Evolutionary conservation across 2,797 vertebrate genomes (phyloP).

Genomic region (Percopsis omiscomaycus): DNA sequence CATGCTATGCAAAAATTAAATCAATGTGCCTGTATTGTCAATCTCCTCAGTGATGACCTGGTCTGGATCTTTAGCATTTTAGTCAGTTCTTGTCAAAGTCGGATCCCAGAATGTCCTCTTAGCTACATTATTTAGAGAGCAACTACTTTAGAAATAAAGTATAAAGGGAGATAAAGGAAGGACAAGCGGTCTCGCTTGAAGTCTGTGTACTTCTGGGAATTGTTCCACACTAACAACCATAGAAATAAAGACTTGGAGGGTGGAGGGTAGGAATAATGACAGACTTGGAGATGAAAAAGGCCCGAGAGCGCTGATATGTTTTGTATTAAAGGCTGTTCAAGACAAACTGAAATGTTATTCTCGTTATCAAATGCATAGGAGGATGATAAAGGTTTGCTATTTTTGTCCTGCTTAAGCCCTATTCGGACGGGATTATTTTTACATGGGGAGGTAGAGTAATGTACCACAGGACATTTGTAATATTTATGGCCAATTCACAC

Average conservation of each 20-base stretch:
- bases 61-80: conserved; percentile 27
- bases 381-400: too few species aligned
- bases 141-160: conserved; percentile 28
- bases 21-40: too few species aligned
- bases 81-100: conserved; percentile 38
- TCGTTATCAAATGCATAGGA: neutral
- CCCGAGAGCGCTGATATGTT: neutral
- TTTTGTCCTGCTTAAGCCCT: too few species aligned
- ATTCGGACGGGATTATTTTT: too few species aligned
- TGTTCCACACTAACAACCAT: conserved; percentile 29
- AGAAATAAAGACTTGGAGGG: conserved; percentile 3
- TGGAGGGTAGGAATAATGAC: neutral
- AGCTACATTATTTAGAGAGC: conserved; percentile 45
- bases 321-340: conserved; percentile 8
- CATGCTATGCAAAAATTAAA: too few species aligned
- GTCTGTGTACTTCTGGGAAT: conserved; percentile 27
- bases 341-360: neutral
- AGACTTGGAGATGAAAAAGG: conserved; percentile 5
- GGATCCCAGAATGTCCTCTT: conserved; percentile 24
- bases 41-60: conserved; percentile 13
- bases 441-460: too few species aligned
- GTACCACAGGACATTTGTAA: too few species aligned
- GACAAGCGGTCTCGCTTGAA: conserved; percentile 3
- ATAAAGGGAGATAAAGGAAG: conserved; percentile 33
- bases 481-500: too few species aligned